These are phyloP conservation scores for Columba livia DNA, from an alignment of 2,113 vertebrate species.

Conservation along the genomic window DNA sequence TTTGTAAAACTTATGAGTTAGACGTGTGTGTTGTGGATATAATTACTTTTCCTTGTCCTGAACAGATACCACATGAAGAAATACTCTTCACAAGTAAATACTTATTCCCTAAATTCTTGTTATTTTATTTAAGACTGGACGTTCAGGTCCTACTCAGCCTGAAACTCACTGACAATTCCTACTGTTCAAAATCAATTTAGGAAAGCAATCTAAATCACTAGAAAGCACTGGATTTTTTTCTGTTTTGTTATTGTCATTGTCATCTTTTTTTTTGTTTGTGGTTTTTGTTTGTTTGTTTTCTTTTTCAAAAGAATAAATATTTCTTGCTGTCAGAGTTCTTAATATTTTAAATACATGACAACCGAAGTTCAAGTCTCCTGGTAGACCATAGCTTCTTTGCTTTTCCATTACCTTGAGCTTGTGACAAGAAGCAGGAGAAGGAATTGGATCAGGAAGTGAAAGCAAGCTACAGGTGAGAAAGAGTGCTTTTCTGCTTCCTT, in stretches of 20 bases:
- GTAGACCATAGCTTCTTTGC: background rate
- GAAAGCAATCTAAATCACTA: background rate
- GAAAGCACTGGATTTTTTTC: accelerated
- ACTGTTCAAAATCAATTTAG: background rate
- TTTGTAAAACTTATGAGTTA: background rate
- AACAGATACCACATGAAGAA: background rate
- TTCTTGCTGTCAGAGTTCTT: background rate
- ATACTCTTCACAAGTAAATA: background rate
- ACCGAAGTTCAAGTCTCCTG: background rate
- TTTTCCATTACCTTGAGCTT: background rate
- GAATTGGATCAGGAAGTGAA: background rate
- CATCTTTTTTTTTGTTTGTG: too few relatives aligned
- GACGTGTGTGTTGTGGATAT: background rate
- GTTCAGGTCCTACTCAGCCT: background rate
- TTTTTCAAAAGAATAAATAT: background rate
- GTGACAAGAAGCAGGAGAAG: background rate
- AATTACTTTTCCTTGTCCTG: background rate
- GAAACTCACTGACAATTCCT: background rate
- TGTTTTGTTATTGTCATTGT: too few relatives aligned
- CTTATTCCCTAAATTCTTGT: background rate
- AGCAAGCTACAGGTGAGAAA: background rate
- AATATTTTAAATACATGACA: background rate
- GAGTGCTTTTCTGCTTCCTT: background rate
- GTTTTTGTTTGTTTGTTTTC: background rate
- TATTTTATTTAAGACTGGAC: background rate